Base-by-base conservation (phyloP, 2,797 vertebrate genomes). In the Nyctalus aviator region DNA sequence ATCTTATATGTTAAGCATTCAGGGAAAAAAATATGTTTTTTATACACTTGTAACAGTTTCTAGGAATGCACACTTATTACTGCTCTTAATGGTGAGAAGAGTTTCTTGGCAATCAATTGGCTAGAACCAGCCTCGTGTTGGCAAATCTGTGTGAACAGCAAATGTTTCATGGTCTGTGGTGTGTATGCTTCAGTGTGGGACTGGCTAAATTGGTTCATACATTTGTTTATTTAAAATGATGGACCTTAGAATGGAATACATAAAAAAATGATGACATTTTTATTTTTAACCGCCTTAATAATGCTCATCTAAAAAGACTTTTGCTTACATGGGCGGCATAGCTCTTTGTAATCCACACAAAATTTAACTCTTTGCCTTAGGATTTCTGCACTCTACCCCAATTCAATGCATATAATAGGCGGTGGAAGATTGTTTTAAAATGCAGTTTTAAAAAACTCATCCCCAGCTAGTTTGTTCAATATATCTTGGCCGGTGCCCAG, bases 251-350 rank as follows among this genome's bases (percentile, higher is more conserved):
- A 68, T 14, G 30, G 12, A 59, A 12, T 73, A 15, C 13, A 17
- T 37, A 41, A 35, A 76, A 76, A 92, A 69, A 79, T n/a, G 2
- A 23, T 32, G 50, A 59, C 4, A 35, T 82, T 83, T 93, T 93
- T 71, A 46, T 86, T 69, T 88, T 95, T 35, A 71, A 93, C 25
- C 7, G 6, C 7, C 35, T 44, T 82, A 57, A 35, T 53, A 68
- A 48, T 90, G 13, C 55, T 88, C 69, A 55, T 88, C 25, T 96
- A 64, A 10, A 73, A 82, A 95, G 35, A 0, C 76, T 68, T 69
- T 69, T 90, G 37, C 11, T 93, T 27, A 85, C 85, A 62, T 20
- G 53, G 57, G 44, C 7, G 50, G 53, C 25, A 35, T 44, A 75
- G 17, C 82, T 92, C 59, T 76, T 90, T 76, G 84, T 48, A 73